These are phyloP conservation scores for Crocuta crocuta DNA, from an alignment of 2,113 vertebrate species.

Conservation along the genomic window DNA sequence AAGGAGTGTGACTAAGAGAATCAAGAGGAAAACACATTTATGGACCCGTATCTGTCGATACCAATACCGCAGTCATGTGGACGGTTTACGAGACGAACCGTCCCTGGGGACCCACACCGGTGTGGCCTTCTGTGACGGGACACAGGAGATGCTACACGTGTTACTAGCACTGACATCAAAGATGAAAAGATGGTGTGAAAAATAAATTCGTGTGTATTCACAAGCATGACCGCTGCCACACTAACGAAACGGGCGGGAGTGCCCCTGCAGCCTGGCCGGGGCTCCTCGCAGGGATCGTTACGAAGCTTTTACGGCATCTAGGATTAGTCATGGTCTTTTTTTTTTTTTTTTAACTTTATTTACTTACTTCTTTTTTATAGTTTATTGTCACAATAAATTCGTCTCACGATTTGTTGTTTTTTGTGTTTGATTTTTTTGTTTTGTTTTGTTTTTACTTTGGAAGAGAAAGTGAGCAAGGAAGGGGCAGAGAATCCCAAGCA, in stretches of 20 bases:
- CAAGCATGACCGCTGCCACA: not conserved
- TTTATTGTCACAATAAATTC: too few species aligned
- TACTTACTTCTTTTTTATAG: too few species aligned
- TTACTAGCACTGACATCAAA: not conserved
- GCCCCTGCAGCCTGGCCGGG: fast-evolving
- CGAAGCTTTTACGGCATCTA: fast-evolving
- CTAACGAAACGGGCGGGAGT: not conserved
- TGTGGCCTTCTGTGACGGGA: not conserved
- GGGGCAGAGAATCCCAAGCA: too few species aligned
- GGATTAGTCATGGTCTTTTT: not conserved
- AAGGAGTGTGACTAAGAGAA: not conserved
- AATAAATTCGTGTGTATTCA: fast-evolving
- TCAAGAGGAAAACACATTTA: not conserved
- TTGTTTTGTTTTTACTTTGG: too few species aligned
- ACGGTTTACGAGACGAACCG: not conserved
- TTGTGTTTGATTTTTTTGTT: too few species aligned
- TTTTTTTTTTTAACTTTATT: too few species aligned
- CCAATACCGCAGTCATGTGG: fast-evolving
- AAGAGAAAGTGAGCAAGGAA: too few species aligned
- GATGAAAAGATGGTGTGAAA: not conserved
- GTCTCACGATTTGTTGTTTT: too few species aligned
- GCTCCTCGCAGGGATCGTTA: fast-evolving
- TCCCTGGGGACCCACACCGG: not conserved
- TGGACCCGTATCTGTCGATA: fast-evolving
- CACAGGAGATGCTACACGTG: fast-evolving